These are phyloP conservation scores for Geotrupes spiniger DNA, from an alignment of 2,888 invertebrate genomes.

Conservation along the genomic window DNA sequence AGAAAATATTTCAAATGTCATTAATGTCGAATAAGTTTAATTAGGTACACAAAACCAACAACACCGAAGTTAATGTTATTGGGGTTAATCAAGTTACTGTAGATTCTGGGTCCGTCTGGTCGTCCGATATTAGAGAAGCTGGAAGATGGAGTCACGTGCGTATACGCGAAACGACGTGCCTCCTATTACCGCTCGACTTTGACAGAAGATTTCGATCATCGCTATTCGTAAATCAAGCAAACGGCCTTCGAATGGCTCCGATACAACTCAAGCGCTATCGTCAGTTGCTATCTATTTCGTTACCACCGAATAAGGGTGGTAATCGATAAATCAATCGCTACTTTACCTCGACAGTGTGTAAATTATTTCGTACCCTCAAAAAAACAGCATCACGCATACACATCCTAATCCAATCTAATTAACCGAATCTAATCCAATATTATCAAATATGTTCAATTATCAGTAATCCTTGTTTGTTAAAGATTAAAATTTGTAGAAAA, in stretches of 20 bases:
- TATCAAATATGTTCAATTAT: no score
- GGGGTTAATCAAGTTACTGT: constrained; percentile 8
- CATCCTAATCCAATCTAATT: no score
- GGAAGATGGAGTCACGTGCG: constrained; percentile 25
- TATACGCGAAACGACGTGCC: constrained; percentile 23
- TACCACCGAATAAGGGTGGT: constrained; percentile 16
- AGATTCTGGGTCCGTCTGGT: constrained; percentile 5
- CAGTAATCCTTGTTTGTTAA: no score
- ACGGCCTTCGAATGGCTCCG: constrained; percentile 21
- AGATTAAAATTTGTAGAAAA: no score
- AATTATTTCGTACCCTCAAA: constrained; percentile 11
- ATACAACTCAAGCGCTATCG: constrained; percentile 22
- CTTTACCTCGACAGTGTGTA: constrained; percentile 17
- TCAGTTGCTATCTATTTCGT: constrained; percentile 22
- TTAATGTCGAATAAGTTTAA: constrained; percentile 17
- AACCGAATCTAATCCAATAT: no score
- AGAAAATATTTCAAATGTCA: constrained; percentile 3
- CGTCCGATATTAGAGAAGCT: constrained; percentile 6
- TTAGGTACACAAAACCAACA: constrained; percentile 18
- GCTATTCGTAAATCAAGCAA: constrained; percentile 22
- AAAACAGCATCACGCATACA: no score
- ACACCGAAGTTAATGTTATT: constrained; percentile 12
- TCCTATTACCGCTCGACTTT: constrained; percentile 22
- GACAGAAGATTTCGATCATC: constrained; percentile 24
- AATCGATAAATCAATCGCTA: constrained; percentile 26